Base-by-base conservation (phyloP, 2,797 vertebrate species). In the Pseudochaenichthys georgianus region DNA sequence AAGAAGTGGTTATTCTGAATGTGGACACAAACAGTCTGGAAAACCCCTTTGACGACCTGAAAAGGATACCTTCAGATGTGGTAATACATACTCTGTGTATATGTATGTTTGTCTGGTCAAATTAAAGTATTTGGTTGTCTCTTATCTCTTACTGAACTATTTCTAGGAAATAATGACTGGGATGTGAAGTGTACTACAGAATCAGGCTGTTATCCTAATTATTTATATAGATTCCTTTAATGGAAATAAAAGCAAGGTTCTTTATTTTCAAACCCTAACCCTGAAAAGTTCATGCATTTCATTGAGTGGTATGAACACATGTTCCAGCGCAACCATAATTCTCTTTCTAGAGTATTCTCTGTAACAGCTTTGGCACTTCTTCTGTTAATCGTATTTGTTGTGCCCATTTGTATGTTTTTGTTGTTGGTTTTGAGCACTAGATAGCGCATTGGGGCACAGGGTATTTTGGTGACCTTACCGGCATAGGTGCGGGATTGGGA, bases 1-100 rank as follows among this genome's bases (percentile, higher is more conserved):
- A 98, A 73, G 97, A 98, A 21, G 96, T 97, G 3, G 96, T 98
- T 3, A 92, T 97, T 83, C 88, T 98, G n/a, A 96, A 97, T 47
- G 94, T 97, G 47, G 97, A 98, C 84, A 95, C 95, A 60, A 98
- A 98, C 85, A 96, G 92, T 2, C 80, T 98, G 72, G 96, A 98
- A 88, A 95, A 93, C 0, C 95, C 96, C 17, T 96, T 97, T 9
- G 94, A 96, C 0, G 97, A 98, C 73, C 86, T 97, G 51, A 95
- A 95, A 62, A 94, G 88, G 63, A 95, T 98, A 64, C 97, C 97
- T n/a, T 85, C 95, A 12, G 94, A 97, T 1, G 96, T 98, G 94
- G 97, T 98, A 90, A 92, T 81, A 28, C 28, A 28, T 28, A 64
- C 4, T 64, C 5, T 45, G 2, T 63, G 42, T 54, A 5, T 1